These are phyloP conservation scores for Calypte anna DNA, from an alignment of 2,113 vertebrate genomes.

Conservation along the genomic window DNA sequence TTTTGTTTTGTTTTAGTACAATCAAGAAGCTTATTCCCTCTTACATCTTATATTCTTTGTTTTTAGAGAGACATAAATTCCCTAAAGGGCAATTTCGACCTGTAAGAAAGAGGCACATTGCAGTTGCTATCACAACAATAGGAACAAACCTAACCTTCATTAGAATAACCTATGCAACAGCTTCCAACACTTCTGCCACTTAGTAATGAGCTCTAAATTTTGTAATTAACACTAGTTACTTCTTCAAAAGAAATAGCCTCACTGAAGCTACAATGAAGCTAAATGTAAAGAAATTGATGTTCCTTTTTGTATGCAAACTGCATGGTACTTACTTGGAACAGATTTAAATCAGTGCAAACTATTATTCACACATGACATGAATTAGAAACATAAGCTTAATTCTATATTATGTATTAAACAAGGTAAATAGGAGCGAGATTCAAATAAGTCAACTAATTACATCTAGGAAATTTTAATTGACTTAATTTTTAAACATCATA, in stretches of 20 bases:
- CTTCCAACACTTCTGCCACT: not conserved
- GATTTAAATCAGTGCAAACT: not conserved
- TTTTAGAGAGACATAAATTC: not conserved
- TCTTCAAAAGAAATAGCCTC: not conserved
- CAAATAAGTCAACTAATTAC: not conserved
- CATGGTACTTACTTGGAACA: not conserved
- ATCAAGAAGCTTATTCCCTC: not conserved
- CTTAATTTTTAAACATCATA: not conserved
- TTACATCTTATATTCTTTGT: not conserved
- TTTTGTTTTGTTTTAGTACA: not conserved
- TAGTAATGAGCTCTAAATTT: not conserved
- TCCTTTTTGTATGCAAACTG: not conserved
- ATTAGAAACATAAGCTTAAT: not conserved
- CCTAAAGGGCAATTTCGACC: not conserved
- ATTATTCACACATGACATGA: not conserved
- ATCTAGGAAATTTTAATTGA: too few relatives aligned
- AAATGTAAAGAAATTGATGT: not conserved
- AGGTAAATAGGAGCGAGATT: not conserved
- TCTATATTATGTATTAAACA: not conserved
- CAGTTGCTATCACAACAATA: not conserved
- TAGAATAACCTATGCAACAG: not conserved
- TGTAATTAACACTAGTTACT: not conserved
- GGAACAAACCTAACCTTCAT: not conserved
- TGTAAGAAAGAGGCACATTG: not conserved
- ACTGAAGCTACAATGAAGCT: not conserved